Percentiles rank a stretch among this genome's conserved stretches.
These are phyloP conservation scores for Linepithema humile DNA, from an alignment of 1,140 invertebrate genomes.

Conservation along the genomic window DNA sequence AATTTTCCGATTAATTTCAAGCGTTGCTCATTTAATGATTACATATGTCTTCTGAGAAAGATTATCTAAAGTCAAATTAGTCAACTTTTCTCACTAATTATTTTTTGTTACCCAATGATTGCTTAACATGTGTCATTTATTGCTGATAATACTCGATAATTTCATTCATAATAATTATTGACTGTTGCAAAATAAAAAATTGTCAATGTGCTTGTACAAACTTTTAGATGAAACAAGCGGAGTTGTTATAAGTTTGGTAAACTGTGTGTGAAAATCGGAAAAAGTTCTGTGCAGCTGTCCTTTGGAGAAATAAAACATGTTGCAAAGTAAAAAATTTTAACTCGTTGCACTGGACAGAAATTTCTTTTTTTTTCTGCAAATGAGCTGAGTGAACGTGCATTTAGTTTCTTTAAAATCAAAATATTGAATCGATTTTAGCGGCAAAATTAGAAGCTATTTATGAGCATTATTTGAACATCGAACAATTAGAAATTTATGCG, in stretches of 20 bases:
- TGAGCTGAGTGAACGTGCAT: too few relatives aligned
- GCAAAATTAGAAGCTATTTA: too few relatives aligned
- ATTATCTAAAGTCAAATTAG: not conserved
- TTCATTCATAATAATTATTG: not conserved
- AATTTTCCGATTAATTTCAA: constrained; percentile 4
- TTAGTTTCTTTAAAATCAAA: too few relatives aligned
- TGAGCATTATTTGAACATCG: too few relatives aligned
- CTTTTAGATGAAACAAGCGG: not conserved
- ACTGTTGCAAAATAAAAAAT: not conserved
- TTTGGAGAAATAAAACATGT: not conserved
- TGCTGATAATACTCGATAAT: constrained; percentile 2
- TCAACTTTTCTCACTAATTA: constrained; percentile 7
- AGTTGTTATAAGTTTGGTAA: not conserved
- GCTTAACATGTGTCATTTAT: constrained; percentile 1
- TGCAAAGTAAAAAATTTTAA: too few relatives aligned
- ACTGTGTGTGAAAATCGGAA: not conserved
- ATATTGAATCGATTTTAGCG: too few relatives aligned
- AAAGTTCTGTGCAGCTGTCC: too few relatives aligned
- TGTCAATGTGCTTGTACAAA: not conserved
- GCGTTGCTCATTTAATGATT: not conserved
- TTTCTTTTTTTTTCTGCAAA: too few relatives aligned
- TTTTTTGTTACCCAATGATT: not conserved
- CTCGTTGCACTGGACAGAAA: too few relatives aligned
- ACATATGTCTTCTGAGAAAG: not conserved
- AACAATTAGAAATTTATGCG: too few relatives aligned